Evolutionary conservation across 1,140 invertebrate species (phyloP).

Genomic region (Diuraphis noxia): DNA sequence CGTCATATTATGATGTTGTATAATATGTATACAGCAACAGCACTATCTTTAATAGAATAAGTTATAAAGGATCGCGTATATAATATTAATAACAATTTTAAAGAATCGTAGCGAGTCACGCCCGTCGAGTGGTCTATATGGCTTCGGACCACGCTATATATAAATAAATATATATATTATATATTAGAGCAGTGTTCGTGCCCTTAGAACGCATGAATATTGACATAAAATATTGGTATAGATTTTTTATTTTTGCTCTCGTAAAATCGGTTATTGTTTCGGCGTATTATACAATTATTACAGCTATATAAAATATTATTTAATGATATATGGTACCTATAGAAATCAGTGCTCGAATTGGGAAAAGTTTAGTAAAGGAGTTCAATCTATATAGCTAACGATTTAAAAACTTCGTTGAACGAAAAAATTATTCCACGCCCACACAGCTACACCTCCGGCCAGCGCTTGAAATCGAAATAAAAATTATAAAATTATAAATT

Average conservation of each 20-base stretch:
- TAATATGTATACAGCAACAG: neutral
- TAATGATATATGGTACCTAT: no score
- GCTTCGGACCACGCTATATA: neutral
- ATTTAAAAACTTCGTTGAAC: no score
- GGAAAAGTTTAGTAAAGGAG: no score
- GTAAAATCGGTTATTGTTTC: neutral
- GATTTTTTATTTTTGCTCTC: constrained; percentile 4
- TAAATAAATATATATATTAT: no score
- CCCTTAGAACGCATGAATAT: neutral
- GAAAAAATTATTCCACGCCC: no score
- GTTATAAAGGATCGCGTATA: neutral
- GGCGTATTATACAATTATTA: neutral
- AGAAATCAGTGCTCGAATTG: no score
- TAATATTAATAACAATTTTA: neutral
- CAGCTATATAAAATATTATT: no score
- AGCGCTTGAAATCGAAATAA: no score
- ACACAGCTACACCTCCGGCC: no score
- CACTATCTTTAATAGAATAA: neutral
- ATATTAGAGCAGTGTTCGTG: neutral
- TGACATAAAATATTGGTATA: neutral
- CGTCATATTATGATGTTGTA: neutral
- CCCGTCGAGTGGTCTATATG: neutral
- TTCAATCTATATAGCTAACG: no score
- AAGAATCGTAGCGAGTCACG: neutral
- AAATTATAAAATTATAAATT: no score